Percentiles rank a stretch among this genome's conserved stretches.
Evolutionary conservation across 2,113 vertebrate species (phyloP).

Genomic region (Parus major): DNA sequence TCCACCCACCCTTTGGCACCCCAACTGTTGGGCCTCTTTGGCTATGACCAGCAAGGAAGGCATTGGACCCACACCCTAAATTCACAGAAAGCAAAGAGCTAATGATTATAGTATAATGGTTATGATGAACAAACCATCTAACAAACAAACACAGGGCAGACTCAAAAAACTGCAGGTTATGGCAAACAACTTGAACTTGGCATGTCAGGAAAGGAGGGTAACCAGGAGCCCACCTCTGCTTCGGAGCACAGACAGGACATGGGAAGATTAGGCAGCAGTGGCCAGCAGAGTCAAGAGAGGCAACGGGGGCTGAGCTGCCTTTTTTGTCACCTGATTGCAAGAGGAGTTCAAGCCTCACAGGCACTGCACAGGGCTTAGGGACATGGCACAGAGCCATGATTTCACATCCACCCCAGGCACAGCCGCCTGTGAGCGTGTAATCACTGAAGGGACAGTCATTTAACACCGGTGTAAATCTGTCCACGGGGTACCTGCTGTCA

Average conservation of each 20-base stretch:
- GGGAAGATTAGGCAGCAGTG: neutral
- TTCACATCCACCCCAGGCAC: conserved; percentile 1
- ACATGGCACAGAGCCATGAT: neutral
- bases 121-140: neutral
- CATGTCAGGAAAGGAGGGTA: neutral
- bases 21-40: neutral
- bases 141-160: neutral
- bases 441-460: neutral
- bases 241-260: accelerated
- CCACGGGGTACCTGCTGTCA: conserved; percentile 11
- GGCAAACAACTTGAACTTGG: neutral
- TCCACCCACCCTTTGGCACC: neutral
- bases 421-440: neutral
- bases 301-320: neutral
- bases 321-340: neutral
- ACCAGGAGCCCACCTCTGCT: neutral
- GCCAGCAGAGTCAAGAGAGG: neutral
- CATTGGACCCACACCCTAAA: neutral
- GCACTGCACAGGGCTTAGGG: neutral
- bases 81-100: neutral
- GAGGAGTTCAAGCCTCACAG: neutral
- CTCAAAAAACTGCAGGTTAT: neutral
- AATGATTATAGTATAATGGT: neutral
- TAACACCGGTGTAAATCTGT: conserved; percentile 38
- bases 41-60: neutral